Evolutionary conservation across 2,113 vertebrate species (phyloP).

Genomic region (Syngnathus typhle): DNA sequence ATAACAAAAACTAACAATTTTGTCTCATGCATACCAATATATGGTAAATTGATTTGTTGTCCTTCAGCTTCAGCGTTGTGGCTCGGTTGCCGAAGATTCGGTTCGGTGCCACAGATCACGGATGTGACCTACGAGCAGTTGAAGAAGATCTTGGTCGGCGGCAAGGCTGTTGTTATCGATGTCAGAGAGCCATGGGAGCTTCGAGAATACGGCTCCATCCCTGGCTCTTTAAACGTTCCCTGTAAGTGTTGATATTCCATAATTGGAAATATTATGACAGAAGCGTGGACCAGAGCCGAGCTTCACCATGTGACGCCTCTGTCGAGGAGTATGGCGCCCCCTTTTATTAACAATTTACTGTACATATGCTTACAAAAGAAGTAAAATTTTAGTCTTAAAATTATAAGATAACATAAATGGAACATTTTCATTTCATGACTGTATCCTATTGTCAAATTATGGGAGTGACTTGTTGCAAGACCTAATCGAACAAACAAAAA

Average conservation of each 20-base stretch:
- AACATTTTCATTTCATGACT: too few relatives aligned
- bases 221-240: slow-evolving; percentile 81
- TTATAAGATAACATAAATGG: too few relatives aligned
- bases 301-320: too few relatives aligned
- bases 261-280: background rate
- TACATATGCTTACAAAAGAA: too few relatives aligned
- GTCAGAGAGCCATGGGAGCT: slow-evolving; percentile 90
- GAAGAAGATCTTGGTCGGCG: slow-evolving; percentile 72
- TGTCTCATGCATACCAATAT: background rate
- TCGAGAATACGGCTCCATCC: slow-evolving; percentile 78
- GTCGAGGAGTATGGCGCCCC: too few relatives aligned
- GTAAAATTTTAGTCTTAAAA: too few relatives aligned
- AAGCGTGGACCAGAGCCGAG: background rate
- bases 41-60: slow-evolving; percentile 1
- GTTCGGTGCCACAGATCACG: slow-evolving; percentile 33
- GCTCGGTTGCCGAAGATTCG: slow-evolving; percentile 54
- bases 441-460: too few relatives aligned
- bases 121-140: slow-evolving; percentile 78
- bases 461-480: too few relatives aligned
- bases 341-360: too few relatives aligned
- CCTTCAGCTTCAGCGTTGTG: slow-evolving; percentile 20
- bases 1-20: background rate
- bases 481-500: too few relatives aligned
- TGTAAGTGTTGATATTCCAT: slow-evolving; percentile 67
- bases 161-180: slow-evolving; percentile 75